phyloP scores from a whole-genome alignment of 2,113 vertebrate genomes.

The Ceyx margarethae region DNA sequence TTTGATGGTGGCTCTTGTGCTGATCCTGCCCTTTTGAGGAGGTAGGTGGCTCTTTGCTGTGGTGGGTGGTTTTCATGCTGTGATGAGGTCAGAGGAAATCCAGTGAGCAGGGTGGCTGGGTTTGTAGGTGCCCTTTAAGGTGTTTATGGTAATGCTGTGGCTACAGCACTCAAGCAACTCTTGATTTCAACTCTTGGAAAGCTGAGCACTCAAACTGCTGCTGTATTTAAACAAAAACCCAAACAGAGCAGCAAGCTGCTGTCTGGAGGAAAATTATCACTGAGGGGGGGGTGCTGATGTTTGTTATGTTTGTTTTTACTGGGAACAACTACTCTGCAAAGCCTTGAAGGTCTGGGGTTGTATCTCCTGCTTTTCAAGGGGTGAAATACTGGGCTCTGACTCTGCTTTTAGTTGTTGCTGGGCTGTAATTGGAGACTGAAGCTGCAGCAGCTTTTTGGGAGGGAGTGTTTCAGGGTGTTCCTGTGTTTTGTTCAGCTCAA shows the following conservation, averaged over 20 bases:
- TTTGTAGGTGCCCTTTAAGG: neutral
- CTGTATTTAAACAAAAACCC: neutral
- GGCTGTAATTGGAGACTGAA: neutral
- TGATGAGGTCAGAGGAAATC: neutral
- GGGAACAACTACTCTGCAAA: neutral
- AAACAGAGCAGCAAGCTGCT: too few relatives aligned
- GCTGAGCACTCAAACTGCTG: neutral
- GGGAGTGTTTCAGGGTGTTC: neutral
- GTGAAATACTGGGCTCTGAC: neutral
- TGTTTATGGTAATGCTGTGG: neutral
- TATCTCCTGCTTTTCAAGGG: neutral
- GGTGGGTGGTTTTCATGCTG: neutral
- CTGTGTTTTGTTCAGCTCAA: neutral
- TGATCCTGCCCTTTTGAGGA: neutral
- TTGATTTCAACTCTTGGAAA: neutral
- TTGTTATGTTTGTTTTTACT: neutral
- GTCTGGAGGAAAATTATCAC: rapidly evolving
- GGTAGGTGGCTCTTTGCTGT: neutral
- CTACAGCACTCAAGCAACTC: neutral
- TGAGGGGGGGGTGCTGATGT: too few relatives aligned
- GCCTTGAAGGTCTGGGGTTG: neutral
- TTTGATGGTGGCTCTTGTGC: neutral
- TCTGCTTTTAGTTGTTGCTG: neutral
- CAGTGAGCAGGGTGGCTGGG: neutral
- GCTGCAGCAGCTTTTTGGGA: neutral